Base-by-base conservation (phyloP, 2,888 invertebrate genomes). In the Lasioglossum pauxillum region DNA sequence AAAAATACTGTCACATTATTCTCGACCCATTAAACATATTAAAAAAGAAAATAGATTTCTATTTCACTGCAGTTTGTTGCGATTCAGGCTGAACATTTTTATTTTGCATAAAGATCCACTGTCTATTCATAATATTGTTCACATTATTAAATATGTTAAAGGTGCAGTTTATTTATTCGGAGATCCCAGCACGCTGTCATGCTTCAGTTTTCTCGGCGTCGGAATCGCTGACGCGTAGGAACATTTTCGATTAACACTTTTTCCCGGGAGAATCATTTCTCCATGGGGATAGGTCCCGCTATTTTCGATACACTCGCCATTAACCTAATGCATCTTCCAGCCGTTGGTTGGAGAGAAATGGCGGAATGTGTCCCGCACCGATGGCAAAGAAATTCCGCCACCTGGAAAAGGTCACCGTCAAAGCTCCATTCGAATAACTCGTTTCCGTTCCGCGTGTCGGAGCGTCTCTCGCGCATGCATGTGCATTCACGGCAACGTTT, bases 401-500 rank as follows among this genome's bases (percentile, higher is more conserved):
- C 64, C 64, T 72, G 74, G 73, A 82, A 82, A 71, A 85, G 85
- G 86, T 86, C 60, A 86, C 23, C 81, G 75, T 44, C 57, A 86
- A 80, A 76, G 76, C 73, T 76, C 64, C 53, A 44, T 23, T 75
- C 87, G 82, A 67, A 87, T 86, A 86, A 86, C 83, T 83, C 80
- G 87, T 87, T 87, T 83, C 83, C 72, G 73, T 85, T 82, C 79
- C 75, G 86, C 76, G 79, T 86, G 79, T 82, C 77, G 67, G 53
- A 60, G 79, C 49, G 67, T 71, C 78, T 49, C 60, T 16, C 38
- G 75, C 71, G 84, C 75, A 72, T 75, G 85, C 79, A 78, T 41
- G 85, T 78, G 74, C 60, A 67, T 81, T 80, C 86, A 80, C 78
- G 73, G 73, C 80, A 76, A 83, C 78, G 88, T 82, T 75, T 77